Percentiles rank a stretch among this genome's conserved stretches.
Evolutionary conservation across 2,888 invertebrate species (phyloP).

Genomic region (Meta bourneti): DNA sequence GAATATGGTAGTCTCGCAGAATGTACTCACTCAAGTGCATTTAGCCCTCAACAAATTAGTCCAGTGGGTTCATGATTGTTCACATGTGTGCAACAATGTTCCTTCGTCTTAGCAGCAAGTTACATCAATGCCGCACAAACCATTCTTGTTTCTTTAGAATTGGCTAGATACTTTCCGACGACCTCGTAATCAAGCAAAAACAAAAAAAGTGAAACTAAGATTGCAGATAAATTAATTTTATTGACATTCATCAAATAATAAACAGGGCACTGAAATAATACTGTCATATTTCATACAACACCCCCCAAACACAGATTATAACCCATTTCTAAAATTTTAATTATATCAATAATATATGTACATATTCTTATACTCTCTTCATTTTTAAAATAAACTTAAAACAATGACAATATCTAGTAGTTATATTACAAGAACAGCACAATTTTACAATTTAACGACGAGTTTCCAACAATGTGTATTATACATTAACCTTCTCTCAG

Average conservation of each 20-base stretch:
- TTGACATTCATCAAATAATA: constrained; percentile 75
- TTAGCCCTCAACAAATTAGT: too few relatives aligned
- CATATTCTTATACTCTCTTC: constrained; percentile 39
- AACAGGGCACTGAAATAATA: constrained; percentile 71
- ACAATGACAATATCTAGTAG: constrained; percentile 20
- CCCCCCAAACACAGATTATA: constrained; percentile 38
- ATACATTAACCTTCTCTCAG: background rate
- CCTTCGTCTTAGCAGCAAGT: too few relatives aligned
- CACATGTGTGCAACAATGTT: too few relatives aligned
- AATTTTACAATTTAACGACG: constrained; percentile 32
- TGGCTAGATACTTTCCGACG: too few relatives aligned
- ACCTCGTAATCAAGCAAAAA: background rate
- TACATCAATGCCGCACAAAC: too few relatives aligned
- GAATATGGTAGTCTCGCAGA: too few relatives aligned
- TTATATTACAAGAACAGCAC: constrained; percentile 29
- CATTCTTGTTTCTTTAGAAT: too few relatives aligned
- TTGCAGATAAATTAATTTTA: constrained; percentile 71
- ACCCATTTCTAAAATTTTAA: constrained; percentile 35
- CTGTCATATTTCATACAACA: constrained; percentile 60
- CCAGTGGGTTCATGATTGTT: too few relatives aligned
- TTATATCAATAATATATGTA: constrained; percentile 45
- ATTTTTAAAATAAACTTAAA: constrained; percentile 12
- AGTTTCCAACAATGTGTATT: constrained; percentile 21
- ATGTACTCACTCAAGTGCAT: too few relatives aligned
- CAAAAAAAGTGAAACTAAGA: background rate